Evolutionary conservation across 2,113 vertebrate genomes (phyloP), one percentile per base, ranked within the genome.

Genomic region (Ceyx margarethae): DNA sequence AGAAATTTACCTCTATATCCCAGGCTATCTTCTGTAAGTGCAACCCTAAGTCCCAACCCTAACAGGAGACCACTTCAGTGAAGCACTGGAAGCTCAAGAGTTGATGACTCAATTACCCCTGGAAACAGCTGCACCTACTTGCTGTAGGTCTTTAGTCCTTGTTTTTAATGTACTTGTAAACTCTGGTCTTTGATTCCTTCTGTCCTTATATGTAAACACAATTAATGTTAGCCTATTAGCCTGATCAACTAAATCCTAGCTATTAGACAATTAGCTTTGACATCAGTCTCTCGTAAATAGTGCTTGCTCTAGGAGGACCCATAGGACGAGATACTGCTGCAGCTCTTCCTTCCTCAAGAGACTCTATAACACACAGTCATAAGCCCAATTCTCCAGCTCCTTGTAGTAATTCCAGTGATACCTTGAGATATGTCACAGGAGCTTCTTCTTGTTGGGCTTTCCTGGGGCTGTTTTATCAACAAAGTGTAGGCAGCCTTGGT

Each of bases 71-170:
- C 15, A 53, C 51, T 35, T 58, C 33, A 10, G 35, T 33, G 37
- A 85, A 64, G 66, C 21, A 11, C 35, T 71, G 5, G 3, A 33
- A 46, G 31, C 40, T 65, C 43, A 60, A 45, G 46, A 20, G 4
- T 29, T 46, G 31, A 23, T 81, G 8, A 37, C n/a, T 14, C 0
- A 0, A 3, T 56, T 29, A 26, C 3, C 33, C 42, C 12, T 62
- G 29, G 37, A 62, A 56, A 58, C 40, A 80, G 57, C 4, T 37
- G 40, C 11, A 10, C 46, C 67, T 26, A 18, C 33, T 74, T 26
- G 16, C 33, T 74, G n/a, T 31, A 85, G 31, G 33, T 50, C 53
- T 85, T 42, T 28, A 28, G 23, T 31, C 31, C 37, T 69, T 71
- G 33, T 13, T 76, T 46, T 75, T 54, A 58, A 31, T 23, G 78